Base-by-base conservation (phyloP, 2,797 vertebrate species). In the Psittacula derbiana region DNA sequence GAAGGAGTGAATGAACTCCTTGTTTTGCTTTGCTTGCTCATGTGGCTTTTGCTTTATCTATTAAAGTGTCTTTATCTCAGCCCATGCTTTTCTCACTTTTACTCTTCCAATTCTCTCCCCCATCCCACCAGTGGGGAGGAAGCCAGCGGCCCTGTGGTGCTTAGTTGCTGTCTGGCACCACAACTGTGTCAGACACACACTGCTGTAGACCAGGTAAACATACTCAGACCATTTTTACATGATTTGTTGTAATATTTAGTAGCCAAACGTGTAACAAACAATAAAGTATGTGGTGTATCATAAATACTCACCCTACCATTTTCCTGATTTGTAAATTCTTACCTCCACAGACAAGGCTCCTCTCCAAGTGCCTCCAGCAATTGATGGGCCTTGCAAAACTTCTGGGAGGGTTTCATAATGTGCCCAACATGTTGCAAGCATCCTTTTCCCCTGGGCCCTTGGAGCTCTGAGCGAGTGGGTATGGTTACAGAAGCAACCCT, bases 361-460 rank as follows among this genome's bases (percentile, higher is more conserved):
- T 87, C 74, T 91, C 52, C 49, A 57, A 53, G 50, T 33, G 67
- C 40, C 58, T 79, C 80, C 5, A 5, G 65, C 65, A 61, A 55
- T 36, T 76, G 80, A 76, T 76, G 67, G 76, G 65, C 83, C 83
- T 95, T 92, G 86, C 89, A 93, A 88, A 96, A 96, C 3, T 13
- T 80, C 92, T 95, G 88, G 47, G 64, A 95, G 78, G 61, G 65
- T 96, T 96, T 97, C 93, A 84, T 84, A 96, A 96, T 12, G 4
- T 21, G 17, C 87, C 70, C 21, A 24, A 69, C 2, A 0, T 96
- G 90, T 96, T 85, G 96, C 83, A 95, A 95, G 84, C 9, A 1
- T 64, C 80, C 40, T 73, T 79, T 38, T 80, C 10, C 86, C 64
- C 57, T 0, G 0, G 43, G 52, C 92, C 78, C 67, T 86, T 1